phyloP scores from a whole-genome alignment of 1,140 invertebrate species.

The Cyphomyrmex costatus region DNA sequence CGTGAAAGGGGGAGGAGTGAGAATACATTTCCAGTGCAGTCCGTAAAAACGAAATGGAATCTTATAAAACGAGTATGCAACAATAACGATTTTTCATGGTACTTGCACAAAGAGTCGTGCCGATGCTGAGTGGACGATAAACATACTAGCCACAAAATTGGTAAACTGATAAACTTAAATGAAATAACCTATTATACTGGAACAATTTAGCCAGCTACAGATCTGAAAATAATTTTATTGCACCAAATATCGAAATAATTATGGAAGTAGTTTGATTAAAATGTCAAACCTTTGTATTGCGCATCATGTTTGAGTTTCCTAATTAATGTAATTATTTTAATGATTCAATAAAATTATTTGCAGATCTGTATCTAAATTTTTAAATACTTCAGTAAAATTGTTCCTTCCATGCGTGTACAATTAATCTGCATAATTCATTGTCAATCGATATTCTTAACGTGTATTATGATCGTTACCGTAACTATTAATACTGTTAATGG shows the following conservation, averaged over 20 bases:
- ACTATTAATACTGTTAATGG: slow-evolving; percentile 56
- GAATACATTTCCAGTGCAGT: slow-evolving; percentile 15
- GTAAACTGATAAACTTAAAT: not conserved
- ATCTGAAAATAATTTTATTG: too few relatives aligned
- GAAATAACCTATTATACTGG: not conserved
- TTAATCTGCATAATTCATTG: slow-evolving; percentile 14
- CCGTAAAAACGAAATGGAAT: not conserved
- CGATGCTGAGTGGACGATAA: too few relatives aligned
- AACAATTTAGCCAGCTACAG: too few relatives aligned
- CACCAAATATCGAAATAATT: too few relatives aligned
- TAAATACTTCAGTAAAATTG: too few relatives aligned
- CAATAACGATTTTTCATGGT: not conserved
- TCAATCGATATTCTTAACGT: slow-evolving; percentile 27
- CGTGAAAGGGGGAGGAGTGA: not conserved
- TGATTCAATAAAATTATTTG: too few relatives aligned
- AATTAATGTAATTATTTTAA: too few relatives aligned
- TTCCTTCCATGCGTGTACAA: too few relatives aligned
- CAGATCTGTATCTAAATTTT: too few relatives aligned
- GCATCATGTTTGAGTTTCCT: too few relatives aligned
- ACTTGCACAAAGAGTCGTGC: not conserved
- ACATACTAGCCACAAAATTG: not conserved
- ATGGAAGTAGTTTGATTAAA: too few relatives aligned
- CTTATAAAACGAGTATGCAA: not conserved
- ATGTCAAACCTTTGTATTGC: too few relatives aligned
- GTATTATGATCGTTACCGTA: slow-evolving; percentile 17